Evolutionary conservation across 2,113 vertebrate species (phyloP).

Genomic region (Scomber japonicus): DNA sequence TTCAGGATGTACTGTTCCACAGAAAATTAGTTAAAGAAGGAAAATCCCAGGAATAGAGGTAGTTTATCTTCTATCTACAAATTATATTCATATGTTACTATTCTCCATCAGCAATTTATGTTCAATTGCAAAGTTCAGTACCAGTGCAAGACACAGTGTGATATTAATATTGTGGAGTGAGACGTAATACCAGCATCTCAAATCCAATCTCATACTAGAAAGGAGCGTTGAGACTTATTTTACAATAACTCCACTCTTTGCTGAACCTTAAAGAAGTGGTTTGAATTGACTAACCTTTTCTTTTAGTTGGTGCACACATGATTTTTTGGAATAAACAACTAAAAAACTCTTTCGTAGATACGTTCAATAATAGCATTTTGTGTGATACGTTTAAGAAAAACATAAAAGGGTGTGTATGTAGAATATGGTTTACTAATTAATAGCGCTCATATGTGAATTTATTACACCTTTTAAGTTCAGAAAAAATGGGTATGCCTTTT

Average conservation of each 20-base stretch:
- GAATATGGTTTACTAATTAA: not conserved
- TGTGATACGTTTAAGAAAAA: not conserved
- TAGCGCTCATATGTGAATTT: not conserved
- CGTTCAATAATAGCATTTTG: not conserved
- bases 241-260: not conserved
- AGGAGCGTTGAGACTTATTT: not conserved
- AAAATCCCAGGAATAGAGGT: constrained; percentile 9
- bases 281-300: not conserved
- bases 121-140: constrained; percentile 25
- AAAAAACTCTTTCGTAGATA: not conserved
- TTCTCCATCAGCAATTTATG: constrained; percentile 19
- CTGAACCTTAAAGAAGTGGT: not conserved
- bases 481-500: not conserved
- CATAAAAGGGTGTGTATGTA: not conserved
- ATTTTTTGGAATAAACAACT: not conserved
- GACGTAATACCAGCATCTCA: not conserved
- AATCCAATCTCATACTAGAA: not conserved
- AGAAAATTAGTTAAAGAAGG: not conserved
- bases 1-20: constrained; percentile 45
- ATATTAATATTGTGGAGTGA: constrained; percentile 4
- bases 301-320: not conserved
- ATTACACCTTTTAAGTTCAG: not conserved
- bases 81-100: constrained; percentile 22
- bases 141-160: not conserved
- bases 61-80: constrained; percentile 19